Base-by-base conservation (phyloP, 2,113 vertebrate genomes). In the Coregonus clupeaformis region DNA sequence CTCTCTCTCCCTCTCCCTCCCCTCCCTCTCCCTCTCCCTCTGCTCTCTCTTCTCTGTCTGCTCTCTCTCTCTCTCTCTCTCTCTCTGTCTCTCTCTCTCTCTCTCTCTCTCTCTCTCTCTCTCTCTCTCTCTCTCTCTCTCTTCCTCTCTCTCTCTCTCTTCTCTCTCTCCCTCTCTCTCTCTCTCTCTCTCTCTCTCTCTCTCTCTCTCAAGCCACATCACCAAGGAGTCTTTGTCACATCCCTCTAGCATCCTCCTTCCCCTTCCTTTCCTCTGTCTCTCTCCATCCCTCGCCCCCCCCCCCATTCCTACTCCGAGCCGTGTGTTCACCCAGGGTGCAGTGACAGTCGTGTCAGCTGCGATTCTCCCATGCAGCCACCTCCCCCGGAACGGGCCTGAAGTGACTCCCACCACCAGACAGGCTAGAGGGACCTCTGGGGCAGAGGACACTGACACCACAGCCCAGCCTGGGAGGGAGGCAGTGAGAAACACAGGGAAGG, bases 351-450 rank as follows among this genome's bases (percentile, higher is more conserved):
- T 12, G n/a, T 32, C 7, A 25, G 6, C 24, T 25, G 60, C 3
- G 2, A 64, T 7, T 25, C 30, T 32, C 30, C 30, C 1, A 5
- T 32, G 30, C 30, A 32, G 30, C 30, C 30, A 5, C 30, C 0
- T 42, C 36, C 36, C 36, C 36, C 36, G 36, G 65, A 20, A 70
- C 45, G 69, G 22, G 69, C 72, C 77, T 71, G 74, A 81, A 74
- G 74, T 77, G 65, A 29, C 63, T 14, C 45, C 45, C 68, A 69
- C 59, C 69, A 60, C 59, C 59, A 64, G 42, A 68, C 59, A 42
- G 69, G 57, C 77, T 52, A 27, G n/a, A n/a, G 52, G 30, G 73
- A 73, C 71, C 76, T 60, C 32, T 14, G 52, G 52, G 52, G 52
- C 27, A 27, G 6, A 13, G 45, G 6, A 9, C 6, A 47, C 45